A percentile compares a stretch with the other conserved stretches of the same genome.
These are phyloP conservation scores for Perccottus glenii DNA, from an alignment of 2,113 vertebrate species.

Conservation along the genomic window DNA sequence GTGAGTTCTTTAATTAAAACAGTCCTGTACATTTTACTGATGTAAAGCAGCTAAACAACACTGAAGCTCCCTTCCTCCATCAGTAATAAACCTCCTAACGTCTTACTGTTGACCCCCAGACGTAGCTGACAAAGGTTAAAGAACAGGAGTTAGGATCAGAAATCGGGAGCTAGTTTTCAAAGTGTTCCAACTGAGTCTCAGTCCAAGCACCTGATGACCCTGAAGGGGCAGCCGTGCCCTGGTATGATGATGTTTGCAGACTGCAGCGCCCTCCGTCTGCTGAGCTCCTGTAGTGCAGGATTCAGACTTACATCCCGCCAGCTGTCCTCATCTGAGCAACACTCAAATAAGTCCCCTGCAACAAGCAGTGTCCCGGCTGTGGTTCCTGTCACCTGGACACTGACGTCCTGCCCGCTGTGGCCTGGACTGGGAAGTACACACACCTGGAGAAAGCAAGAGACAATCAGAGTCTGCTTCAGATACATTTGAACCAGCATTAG, in stretches of 20 bases:
- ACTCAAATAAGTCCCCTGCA: constrained; percentile 88
- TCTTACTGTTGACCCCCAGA: no score
- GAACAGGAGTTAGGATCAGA: no score
- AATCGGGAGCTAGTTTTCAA: no score
- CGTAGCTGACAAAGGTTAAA: no score
- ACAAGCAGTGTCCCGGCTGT: constrained; percentile 78
- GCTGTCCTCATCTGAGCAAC: constrained; percentile 75
- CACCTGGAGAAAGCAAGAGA: constrained; percentile 55
- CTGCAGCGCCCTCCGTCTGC: constrained; percentile 67
- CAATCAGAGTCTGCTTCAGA: accelerated
- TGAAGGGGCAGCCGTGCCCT: constrained; percentile 85
- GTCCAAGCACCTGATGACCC: constrained; percentile 61
- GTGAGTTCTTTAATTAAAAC: no score
- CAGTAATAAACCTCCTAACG: no score
- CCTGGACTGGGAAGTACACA: constrained; percentile 84
- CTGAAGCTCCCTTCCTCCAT: no score
- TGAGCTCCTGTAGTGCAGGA: constrained; percentile 74
- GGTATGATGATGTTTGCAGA: constrained; percentile 85
- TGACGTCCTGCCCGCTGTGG: constrained; percentile 84
- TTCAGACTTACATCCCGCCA: constrained; percentile 85
- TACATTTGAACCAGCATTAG: not conserved
- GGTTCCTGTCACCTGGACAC: constrained; percentile 81
- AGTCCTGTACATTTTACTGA: no score
- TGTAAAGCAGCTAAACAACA: no score
- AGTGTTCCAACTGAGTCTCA: not conserved